phyloP scores from a whole-genome alignment of 2,888 invertebrate species.

The Archaeoteleia sp. region DNA sequence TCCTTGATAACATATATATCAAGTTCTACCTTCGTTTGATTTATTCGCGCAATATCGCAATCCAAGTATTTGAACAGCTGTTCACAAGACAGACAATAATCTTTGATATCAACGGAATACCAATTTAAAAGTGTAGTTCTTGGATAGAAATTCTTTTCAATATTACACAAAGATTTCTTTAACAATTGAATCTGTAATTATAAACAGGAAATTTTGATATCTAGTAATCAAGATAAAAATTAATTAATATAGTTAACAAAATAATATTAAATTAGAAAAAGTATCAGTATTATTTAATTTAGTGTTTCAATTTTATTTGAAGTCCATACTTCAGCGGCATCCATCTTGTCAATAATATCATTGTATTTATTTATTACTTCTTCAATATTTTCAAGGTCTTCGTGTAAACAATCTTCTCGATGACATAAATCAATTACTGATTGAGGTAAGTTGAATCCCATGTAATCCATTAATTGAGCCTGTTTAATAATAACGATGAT shows the following conservation, averaged over 20 bases:
- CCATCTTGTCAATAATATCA: slow-evolving; percentile 79
- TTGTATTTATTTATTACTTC: slow-evolving; percentile 82
- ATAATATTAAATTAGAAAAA: slow-evolving; percentile 6
- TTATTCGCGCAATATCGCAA: slow-evolving; percentile 82
- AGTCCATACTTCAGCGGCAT: slow-evolving; percentile 82
- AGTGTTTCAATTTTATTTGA: slow-evolving; percentile 8
- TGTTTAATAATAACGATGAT: slow-evolving; percentile 25
- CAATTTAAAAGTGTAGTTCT: slow-evolving; percentile 90
- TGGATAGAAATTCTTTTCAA: slow-evolving; percentile 86
- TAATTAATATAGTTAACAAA: too few species aligned
- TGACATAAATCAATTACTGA: slow-evolving; percentile 78
- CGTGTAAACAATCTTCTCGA: slow-evolving; percentile 80
- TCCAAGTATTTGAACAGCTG: slow-evolving; percentile 78
- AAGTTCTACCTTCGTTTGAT: slow-evolving; percentile 75
- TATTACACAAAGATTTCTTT: slow-evolving; percentile 81
- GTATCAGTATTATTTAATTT: neutral
- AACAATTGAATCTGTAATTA: slow-evolving; percentile 79
- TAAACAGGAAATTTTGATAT: too few species aligned
- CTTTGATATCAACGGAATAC: slow-evolving; percentile 88
- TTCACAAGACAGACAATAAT: slow-evolving; percentile 81
- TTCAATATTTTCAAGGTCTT: slow-evolving; percentile 80
- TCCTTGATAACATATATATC: slow-evolving; percentile 55
- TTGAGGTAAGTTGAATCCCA: slow-evolving; percentile 79
- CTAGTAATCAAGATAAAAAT: too few species aligned
- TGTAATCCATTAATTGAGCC: slow-evolving; percentile 84